A percentile compares a stretch with the other conserved stretches of the same genome.
These are phyloP conservation scores for Netelia inedita DNA, from an alignment of 2,888 invertebrate genomes.

Conservation along the genomic window DNA sequence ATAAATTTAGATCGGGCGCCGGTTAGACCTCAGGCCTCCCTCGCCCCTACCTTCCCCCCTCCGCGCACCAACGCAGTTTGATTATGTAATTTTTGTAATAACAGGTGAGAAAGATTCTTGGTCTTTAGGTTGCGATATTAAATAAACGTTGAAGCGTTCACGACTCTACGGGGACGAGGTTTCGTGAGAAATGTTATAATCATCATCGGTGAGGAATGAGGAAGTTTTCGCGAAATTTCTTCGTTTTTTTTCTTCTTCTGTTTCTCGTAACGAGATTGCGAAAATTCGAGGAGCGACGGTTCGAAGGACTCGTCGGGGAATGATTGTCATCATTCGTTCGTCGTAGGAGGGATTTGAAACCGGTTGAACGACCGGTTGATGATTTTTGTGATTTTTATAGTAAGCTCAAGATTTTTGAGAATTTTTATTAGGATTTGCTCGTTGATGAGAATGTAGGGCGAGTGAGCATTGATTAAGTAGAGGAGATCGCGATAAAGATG, in stretches of 20 bases:
- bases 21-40: constrained; percentile 18
- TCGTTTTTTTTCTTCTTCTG: no score
- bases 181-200: constrained; percentile 29
- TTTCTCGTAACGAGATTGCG: constrained; percentile 55
- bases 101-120: constrained; percentile 39
- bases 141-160: constrained; percentile 41
- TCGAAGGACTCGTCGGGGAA: constrained; percentile 10
- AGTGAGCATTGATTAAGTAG: no score
- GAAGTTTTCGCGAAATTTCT: constrained; percentile 61
- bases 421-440: no score
- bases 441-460: no score
- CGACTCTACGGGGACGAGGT: constrained; percentile 32
- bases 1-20: constrained; percentile 60
- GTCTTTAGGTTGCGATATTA: constrained; percentile 59
- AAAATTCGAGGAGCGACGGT: constrained; percentile 44
- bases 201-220: constrained; percentile 65
- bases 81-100: constrained; percentile 60
- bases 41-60: not conserved
- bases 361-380: no score
- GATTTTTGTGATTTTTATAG: no score
- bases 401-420: no score
- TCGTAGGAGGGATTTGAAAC: no score
- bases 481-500: no score
- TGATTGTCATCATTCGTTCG: constrained; percentile 20
- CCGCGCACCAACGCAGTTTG: not conserved